phyloP scores from a whole-genome alignment of 2,113 vertebrate species.

The Neofelis nebulosa region DNA sequence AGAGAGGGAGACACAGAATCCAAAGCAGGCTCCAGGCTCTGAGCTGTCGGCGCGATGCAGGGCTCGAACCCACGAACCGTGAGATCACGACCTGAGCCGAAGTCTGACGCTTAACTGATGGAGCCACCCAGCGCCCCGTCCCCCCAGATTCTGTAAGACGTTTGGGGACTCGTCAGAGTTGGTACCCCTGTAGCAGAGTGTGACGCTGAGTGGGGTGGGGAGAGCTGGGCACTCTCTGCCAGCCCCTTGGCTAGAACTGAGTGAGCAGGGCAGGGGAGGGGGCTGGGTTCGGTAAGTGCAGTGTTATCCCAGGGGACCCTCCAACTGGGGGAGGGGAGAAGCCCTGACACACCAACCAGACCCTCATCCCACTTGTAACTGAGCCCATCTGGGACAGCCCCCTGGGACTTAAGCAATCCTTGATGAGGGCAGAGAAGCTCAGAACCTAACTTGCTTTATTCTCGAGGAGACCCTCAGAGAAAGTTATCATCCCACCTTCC shows the following conservation, averaged over 20 bases:
- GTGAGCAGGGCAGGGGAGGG: background rate
- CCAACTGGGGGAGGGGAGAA: background rate
- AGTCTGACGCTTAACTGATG: too few species aligned
- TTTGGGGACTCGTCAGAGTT: background rate
- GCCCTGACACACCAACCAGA: background rate
- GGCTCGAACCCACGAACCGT: too few species aligned
- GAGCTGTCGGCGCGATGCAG: too few species aligned
- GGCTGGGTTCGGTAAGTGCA: background rate
- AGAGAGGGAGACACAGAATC: too few species aligned
- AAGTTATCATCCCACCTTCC: background rate
- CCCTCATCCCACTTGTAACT: too few species aligned
- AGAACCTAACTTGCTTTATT: background rate
- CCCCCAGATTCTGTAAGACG: background rate
- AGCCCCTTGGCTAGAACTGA: background rate
- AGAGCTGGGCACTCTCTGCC: background rate
- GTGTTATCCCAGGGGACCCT: too few species aligned
- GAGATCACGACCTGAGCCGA: too few species aligned
- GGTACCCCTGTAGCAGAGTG: background rate
- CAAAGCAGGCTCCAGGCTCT: too few species aligned
- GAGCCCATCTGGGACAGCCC: background rate
- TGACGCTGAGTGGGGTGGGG: fast-evolving
- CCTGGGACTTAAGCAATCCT: background rate
- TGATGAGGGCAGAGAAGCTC: background rate
- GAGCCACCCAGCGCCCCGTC: too few species aligned
- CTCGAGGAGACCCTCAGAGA: background rate